These are phyloP conservation scores for Falcunculus frontatus DNA, from an alignment of 2,113 vertebrate genomes.

Conservation along the genomic window DNA sequence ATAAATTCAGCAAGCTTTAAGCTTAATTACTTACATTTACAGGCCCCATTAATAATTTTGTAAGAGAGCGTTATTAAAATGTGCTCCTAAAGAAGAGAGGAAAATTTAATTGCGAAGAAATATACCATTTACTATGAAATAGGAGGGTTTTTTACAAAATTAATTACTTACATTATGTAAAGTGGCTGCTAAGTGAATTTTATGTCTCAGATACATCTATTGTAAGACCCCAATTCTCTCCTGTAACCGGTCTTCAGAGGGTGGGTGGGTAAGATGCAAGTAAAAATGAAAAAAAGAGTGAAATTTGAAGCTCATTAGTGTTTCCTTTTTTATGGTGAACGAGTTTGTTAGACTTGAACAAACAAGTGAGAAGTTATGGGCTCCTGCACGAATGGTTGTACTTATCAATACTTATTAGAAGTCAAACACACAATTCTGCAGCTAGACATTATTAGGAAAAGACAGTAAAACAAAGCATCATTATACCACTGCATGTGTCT, in stretches of 20 bases:
- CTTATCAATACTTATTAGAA: not conserved
- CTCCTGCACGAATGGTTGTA: not conserved
- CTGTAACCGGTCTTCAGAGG: not conserved
- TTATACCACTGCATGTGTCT: not conserved
- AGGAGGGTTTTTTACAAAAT: not conserved
- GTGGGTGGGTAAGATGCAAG: not conserved
- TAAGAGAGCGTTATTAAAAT: not conserved
- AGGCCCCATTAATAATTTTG: not conserved
- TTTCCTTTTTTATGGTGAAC: not conserved
- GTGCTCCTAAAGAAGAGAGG: not conserved
- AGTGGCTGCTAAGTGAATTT: not conserved
- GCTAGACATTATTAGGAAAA: not conserved
- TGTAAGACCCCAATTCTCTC: not conserved
- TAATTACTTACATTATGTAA: not conserved
- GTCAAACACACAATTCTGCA: not conserved
- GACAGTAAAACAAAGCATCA: not conserved
- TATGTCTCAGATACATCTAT: not conserved
- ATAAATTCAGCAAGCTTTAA: not conserved
- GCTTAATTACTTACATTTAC: conserved; percentile 8
- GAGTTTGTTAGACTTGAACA: not conserved
- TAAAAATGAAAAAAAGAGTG: not conserved
- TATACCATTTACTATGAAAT: not conserved
- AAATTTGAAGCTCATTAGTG: not conserved
- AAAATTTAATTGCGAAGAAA: conserved; percentile 15
- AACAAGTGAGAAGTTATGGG: not conserved